Percentiles rank a stretch among this genome's conserved stretches.
Evolutionary conservation across 2,888 invertebrate genomes (phyloP).

Genomic region (Dichetophora obliterata): DNA sequence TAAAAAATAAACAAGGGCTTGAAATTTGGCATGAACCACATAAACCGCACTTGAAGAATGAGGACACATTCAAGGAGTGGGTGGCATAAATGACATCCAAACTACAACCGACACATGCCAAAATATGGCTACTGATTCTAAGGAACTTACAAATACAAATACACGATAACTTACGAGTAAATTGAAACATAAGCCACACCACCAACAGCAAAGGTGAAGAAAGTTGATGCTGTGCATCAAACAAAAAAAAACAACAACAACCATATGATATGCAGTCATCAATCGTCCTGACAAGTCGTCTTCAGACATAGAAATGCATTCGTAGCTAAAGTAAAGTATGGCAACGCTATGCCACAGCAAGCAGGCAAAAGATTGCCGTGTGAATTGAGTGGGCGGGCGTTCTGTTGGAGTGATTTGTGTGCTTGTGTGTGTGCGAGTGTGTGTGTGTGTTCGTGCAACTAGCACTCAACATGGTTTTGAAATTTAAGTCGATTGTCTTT

Average conservation of each 20-base stretch:
- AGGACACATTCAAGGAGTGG: not conserved
- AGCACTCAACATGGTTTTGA: conserved; percentile 17
- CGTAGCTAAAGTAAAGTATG: not conserved
- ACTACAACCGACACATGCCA: not conserved
- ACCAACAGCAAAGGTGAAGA: not conserved
- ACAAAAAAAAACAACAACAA: conserved; percentile 37
- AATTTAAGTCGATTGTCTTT: conserved; percentile 26
- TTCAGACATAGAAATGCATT: conserved; percentile 23
- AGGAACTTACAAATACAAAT: not conserved
- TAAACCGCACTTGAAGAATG: not conserved
- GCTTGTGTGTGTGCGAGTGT: conserved; percentile 50
- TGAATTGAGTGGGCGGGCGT: conserved; percentile 33
- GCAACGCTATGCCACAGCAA: not conserved
- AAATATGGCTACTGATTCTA: not conserved
- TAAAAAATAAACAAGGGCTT: not conserved
- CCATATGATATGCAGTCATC: conserved; percentile 53
- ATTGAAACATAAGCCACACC: not conserved
- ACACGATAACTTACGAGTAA: not conserved
- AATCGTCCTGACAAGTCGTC: conserved; percentile 48
- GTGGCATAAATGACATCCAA: too few relatives aligned
- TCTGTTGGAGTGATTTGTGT: conserved; percentile 18
- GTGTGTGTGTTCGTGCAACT: conserved; percentile 1
- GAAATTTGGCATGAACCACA: not conserved
- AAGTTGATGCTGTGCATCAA: not conserved
- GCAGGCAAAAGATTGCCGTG: not conserved